These are phyloP conservation scores for Steinernema khuongi DNA, from an alignment of 1,140 invertebrate species.

Conservation along the genomic window DNA sequence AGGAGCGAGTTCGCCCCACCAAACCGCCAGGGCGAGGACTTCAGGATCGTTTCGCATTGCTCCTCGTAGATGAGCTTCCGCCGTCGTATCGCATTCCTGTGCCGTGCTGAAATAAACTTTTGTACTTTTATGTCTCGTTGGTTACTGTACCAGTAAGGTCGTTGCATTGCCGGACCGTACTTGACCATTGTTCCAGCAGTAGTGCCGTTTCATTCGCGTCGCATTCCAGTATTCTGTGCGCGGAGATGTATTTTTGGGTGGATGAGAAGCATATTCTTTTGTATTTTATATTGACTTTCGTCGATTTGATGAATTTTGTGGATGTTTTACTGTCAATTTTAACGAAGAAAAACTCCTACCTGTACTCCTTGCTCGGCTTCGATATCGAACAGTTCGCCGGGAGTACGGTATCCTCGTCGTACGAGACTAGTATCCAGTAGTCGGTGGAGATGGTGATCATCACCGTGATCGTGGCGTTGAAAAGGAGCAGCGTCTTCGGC, in stretches of 20 bases:
- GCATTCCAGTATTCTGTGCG: constrained; percentile 16
- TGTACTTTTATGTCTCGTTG: not conserved
- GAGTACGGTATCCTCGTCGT: not conserved
- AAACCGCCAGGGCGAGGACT: not conserved
- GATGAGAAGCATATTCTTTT: too few relatives aligned
- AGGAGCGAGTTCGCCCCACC: not conserved
- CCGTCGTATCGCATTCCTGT: constrained; percentile 17
- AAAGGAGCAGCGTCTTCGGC: constrained; percentile 28
- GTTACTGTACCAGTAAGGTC: constrained; percentile 23
- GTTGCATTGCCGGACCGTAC: constrained; percentile 33
- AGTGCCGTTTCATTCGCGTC: constrained; percentile 18
- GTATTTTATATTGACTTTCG: too few relatives aligned
- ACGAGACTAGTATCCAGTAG: constrained; percentile 30
- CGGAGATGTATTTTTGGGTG: too few relatives aligned
- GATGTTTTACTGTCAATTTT: not conserved
- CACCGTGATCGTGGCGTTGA: constrained; percentile 26
- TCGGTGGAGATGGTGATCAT: constrained; percentile 27
- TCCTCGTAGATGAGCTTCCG: constrained; percentile 13
- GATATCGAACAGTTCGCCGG: not conserved
- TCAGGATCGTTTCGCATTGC: constrained; percentile 17
- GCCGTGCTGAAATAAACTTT: constrained; percentile 25
- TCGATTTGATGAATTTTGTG: constrained; percentile 2
- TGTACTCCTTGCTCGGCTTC: not conserved
- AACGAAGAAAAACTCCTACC: constrained; percentile 8
- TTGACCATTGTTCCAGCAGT: constrained; percentile 27